phyloP scores from a whole-genome alignment of 2,113 vertebrate genomes.

The Aix galericulata region DNA sequence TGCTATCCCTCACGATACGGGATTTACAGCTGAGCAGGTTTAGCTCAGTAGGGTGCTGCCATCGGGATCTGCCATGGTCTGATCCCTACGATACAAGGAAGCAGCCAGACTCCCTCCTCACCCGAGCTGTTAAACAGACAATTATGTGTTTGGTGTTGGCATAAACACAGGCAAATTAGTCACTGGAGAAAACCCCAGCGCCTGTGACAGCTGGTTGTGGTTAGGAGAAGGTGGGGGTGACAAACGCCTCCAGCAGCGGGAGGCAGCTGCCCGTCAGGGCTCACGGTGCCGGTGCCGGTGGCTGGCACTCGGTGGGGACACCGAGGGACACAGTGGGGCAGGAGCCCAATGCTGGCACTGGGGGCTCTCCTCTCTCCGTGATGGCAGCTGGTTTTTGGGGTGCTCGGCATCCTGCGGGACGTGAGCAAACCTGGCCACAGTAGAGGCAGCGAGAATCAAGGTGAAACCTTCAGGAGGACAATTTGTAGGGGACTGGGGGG shows the following conservation, averaged over 20 bases:
- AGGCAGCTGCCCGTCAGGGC: neutral
- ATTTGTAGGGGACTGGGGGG: neutral
- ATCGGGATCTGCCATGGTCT: neutral
- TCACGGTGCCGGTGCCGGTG: fast-evolving
- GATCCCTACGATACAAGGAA: neutral
- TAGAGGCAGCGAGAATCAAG: neutral
- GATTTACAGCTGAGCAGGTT: conserved; percentile 32
- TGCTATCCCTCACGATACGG: neutral
- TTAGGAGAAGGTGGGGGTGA: neutral
- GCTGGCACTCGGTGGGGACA: neutral
- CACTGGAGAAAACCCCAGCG: conserved; percentile 24
- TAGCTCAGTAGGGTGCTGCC: conserved; percentile 16
- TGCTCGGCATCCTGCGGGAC: neutral
- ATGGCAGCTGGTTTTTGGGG: neutral
- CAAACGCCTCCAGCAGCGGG: neutral
- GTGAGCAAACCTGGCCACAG: neutral
- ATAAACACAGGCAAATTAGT: conserved; percentile 34
- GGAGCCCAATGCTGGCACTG: neutral
- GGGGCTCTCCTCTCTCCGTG: neutral
- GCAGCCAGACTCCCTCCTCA: conserved; percentile 18
- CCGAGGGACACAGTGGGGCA: neutral
- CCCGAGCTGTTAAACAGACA: neutral
- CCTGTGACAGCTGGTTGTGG: conserved; percentile 8
- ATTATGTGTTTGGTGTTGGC: conserved; percentile 8
- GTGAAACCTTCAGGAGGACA: neutral